phyloP scores from a whole-genome alignment of 2,113 vertebrate species.

The Chaetodon trifascialis region DNA sequence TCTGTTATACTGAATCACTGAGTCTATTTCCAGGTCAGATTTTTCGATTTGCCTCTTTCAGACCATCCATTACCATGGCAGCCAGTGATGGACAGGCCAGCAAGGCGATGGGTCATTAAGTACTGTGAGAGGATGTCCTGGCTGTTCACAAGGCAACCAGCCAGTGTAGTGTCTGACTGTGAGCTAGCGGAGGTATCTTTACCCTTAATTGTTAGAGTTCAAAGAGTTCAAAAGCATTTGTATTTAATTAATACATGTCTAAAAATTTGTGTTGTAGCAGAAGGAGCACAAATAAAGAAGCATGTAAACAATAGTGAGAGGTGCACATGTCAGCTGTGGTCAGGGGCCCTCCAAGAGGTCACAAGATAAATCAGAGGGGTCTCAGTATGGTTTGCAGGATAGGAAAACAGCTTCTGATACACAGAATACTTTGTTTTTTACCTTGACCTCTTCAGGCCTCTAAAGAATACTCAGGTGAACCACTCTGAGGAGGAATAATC shows the following conservation, averaged over 20 bases:
- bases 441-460: not conserved
- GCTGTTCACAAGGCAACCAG: slow-evolving; percentile 42
- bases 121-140: slow-evolving; percentile 37
- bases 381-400: not conserved
- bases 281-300: not conserved
- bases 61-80: slow-evolving; percentile 44
- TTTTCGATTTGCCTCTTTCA: slow-evolving; percentile 32
- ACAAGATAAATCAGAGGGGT: not conserved
- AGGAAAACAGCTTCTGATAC: not conserved
- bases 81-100: slow-evolving; percentile 50
- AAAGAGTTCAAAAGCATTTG: slow-evolving; percentile 3
- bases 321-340: not conserved
- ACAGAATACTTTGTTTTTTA: not conserved
- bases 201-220: not conserved
- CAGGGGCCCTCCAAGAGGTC: not conserved
- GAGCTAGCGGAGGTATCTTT: slow-evolving; percentile 24
- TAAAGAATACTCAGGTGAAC: not conserved
- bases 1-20: slow-evolving; percentile 1
- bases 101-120: slow-evolving; percentile 51
- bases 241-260: not conserved
- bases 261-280: not conserved
- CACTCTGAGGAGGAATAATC: not conserved
- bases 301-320: not conserved
- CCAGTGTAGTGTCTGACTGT: slow-evolving; percentile 16
- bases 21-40: slow-evolving; percentile 31